Percentiles rank a stretch among this genome's conserved stretches.
These are phyloP conservation scores for Pagetopsis macropterus DNA, from an alignment of 2,797 vertebrate species.

Conservation along the genomic window DNA sequence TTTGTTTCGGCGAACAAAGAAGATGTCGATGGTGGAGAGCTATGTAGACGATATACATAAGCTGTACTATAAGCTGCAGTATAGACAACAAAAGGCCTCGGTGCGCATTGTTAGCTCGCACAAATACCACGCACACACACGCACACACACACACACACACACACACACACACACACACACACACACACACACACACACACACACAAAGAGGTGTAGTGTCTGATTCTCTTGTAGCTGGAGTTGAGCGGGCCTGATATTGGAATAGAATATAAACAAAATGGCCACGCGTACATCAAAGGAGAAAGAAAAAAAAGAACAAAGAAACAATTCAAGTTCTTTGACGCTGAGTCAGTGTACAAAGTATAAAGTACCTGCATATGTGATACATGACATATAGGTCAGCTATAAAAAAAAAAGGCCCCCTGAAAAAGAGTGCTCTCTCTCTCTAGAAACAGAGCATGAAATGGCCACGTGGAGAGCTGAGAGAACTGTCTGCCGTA, in stretches of 20 bases:
- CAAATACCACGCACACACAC: slow-evolving; percentile 11
- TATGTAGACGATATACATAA: slow-evolving; percentile 62
- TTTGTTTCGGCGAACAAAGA: slow-evolving; percentile 60
- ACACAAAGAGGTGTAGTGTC: slow-evolving; percentile 74
- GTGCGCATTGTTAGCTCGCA: slow-evolving; percentile 47
- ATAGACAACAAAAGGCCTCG: slow-evolving; percentile 63
- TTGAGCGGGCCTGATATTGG: slow-evolving; percentile 70
- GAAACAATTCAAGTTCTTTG: slow-evolving; percentile 81
- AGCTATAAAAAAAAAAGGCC: slow-evolving; percentile 78
- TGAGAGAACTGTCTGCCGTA: slow-evolving; percentile 80
- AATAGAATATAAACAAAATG: slow-evolving; percentile 77
- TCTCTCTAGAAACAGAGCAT: slow-evolving; percentile 72
- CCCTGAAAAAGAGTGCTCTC: slow-evolving; percentile 77
- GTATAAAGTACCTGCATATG: slow-evolving; percentile 86
- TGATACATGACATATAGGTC: slow-evolving; percentile 86
- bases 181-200: slow-evolving; percentile 34
- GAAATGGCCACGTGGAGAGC: slow-evolving; percentile 79
- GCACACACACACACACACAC: too few species aligned
- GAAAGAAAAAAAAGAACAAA: slow-evolving; percentile 55
- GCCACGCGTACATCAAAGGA: slow-evolving; percentile 62
- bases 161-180: slow-evolving; percentile 15
- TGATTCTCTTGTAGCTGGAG: slow-evolving; percentile 69
- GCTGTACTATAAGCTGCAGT: slow-evolving; percentile 62
- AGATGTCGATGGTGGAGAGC: slow-evolving; percentile 54
- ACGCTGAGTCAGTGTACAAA: slow-evolving; percentile 80